Base-by-base conservation (phyloP, 2,888 invertebrate genomes). In the Graphium colonna region DNA sequence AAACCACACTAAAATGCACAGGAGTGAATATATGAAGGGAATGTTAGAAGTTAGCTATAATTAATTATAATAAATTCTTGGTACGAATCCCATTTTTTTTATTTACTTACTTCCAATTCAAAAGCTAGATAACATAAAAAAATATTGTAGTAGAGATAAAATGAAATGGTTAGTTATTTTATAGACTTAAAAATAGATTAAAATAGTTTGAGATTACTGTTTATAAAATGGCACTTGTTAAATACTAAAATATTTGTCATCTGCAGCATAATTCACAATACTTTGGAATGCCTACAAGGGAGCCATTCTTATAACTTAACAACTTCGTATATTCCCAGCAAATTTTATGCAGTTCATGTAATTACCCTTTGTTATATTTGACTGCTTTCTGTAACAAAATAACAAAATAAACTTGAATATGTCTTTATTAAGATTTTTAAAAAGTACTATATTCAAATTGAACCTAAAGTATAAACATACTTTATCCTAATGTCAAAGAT, bases 31-130 rank as follows among this genome's bases (percentile, higher is more conserved):
- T 68, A 71, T 62, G 67, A 73, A 73, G 70, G 72, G 68, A 76
- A 73, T 76, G 73, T 75, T 70, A 61, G 68, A 64, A 69, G 73
- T 76, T 79, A 80, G 77, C 63, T 63, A 77, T 75, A 73, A 71
- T 69, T 70, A 68, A 78, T 64, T 71, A 73, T 79, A 82, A 76
- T 77, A 79, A 82, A 76, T 68, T 76, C 79, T 82, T 85, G 79
- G 73, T 82, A 81, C 78, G 77, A 76, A 79, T 63, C 61, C 51
- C 9, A 28, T 46, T 56, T 57, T 55, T 59, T 64, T 74, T 80
- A 77, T 73, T 74, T 77, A 77, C 68, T 58, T 67, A 68, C 10
- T n/a, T 31, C 31, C 31, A 9, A 31, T 9, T 9, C 31, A 7
- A 47, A 5, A 9, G 13, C 36, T 15, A 8, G 31, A 45, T n/a